phyloP scores from a whole-genome alignment of 2,888 invertebrate genomes.

The Gortyna flavago region DNA sequence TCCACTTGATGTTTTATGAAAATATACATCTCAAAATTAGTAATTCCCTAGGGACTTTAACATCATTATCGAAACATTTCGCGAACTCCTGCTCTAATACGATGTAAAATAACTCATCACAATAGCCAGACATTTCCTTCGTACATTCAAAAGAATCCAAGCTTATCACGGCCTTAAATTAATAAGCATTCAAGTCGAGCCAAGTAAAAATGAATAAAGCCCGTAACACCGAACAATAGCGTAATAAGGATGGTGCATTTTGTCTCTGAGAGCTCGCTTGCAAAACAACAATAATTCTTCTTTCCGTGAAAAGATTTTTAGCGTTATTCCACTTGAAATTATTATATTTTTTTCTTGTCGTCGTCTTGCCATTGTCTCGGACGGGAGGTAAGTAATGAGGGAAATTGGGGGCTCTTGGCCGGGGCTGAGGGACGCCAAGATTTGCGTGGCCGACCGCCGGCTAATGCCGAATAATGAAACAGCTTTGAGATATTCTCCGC shows the following conservation, averaged over 20 bases:
- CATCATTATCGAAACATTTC: constrained; percentile 69
- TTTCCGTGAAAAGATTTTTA: constrained; percentile 90
- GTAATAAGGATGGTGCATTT: constrained; percentile 90
- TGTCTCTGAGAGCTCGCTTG: constrained; percentile 89
- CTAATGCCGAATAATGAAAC: constrained; percentile 89
- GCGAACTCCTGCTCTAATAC: constrained; percentile 75
- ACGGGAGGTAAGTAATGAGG: constrained; percentile 90
- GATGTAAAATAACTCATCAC: constrained; percentile 87
- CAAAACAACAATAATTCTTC: constrained; percentile 91
- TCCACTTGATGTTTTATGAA: not conserved
- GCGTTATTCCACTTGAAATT: constrained; percentile 90
- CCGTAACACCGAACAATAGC: constrained; percentile 89
- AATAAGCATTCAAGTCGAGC: constrained; percentile 90
- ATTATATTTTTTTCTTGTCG: constrained; percentile 89
- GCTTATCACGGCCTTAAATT: constrained; percentile 90
- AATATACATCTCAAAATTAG: constrained; percentile 31
- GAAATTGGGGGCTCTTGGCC: constrained; percentile 88
- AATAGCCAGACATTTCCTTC: constrained; percentile 87
- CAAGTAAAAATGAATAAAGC: constrained; percentile 90
- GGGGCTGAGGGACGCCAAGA: constrained; percentile 84
- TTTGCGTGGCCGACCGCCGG: constrained; percentile 88
- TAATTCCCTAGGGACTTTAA: constrained; percentile 50
- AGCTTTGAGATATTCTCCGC: constrained; percentile 85
- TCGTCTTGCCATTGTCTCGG: constrained; percentile 90
- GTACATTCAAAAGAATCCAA: constrained; percentile 89